These are phyloP conservation scores for Takifugu ocellatus DNA, from an alignment of 2,797 vertebrate species.

Conservation along the genomic window DNA sequence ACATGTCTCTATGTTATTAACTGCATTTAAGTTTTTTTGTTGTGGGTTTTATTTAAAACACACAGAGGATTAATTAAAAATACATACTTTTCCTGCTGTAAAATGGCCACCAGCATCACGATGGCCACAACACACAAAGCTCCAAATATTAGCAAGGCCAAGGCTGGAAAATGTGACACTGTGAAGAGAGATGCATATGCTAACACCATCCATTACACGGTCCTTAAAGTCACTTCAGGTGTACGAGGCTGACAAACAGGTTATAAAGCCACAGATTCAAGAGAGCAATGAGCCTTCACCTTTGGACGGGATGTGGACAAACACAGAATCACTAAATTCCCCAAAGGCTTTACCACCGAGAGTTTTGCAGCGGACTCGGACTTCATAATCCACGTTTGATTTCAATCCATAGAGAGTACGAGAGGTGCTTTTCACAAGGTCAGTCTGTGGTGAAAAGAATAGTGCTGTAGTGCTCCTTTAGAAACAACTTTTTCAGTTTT, in stretches of 20 bases:
- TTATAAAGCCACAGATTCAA: neutral
- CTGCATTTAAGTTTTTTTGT: neutral
- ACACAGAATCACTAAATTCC: conserved; percentile 84
- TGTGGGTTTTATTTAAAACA: neutral
- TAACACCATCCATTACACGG: neutral
- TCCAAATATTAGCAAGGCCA: conserved; percentile 81
- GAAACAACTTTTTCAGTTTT: neutral
- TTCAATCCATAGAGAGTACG: conserved; percentile 83
- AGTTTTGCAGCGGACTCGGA: conserved; percentile 84
- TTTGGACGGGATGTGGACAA: conserved; percentile 67
- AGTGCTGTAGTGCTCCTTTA: conserved; percentile 9
- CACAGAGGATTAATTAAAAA: neutral
- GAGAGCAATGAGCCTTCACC: conserved; percentile 46
- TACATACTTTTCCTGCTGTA: conserved; percentile 88
- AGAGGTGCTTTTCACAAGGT: conserved; percentile 67
- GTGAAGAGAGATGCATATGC: conserved; percentile 40
- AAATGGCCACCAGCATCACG: conserved; percentile 80
- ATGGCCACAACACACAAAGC: conserved; percentile 77
- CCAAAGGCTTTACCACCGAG: conserved; percentile 77
- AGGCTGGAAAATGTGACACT: conserved; percentile 82
- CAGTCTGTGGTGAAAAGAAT: conserved; percentile 67
- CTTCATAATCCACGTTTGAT: conserved; percentile 82
- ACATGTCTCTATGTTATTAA: neutral
- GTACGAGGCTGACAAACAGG: too few species aligned
- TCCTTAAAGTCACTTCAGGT: neutral